A percentile compares a stretch with the other conserved stretches of the same genome.
Conservation (phyloP, 2,797 vertebrate species). For the Amphiprion clarkii region DNA sequence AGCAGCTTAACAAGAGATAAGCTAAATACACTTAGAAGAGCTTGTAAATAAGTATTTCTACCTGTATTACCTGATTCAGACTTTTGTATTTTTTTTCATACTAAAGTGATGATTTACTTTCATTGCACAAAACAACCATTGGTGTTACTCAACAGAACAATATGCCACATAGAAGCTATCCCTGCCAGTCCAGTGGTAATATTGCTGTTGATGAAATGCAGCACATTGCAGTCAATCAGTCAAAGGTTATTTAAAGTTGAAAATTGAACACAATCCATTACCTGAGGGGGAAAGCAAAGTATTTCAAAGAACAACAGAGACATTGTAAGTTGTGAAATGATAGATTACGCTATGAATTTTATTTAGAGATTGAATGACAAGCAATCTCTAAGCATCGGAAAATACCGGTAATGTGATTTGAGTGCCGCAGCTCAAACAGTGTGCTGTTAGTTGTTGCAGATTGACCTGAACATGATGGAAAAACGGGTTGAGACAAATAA, state of each 20-base stretch:
- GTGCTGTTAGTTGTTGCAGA: not conserved
- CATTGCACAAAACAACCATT: constrained; percentile 19
- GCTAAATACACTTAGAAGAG: constrained; percentile 46
- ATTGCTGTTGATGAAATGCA: not conserved
- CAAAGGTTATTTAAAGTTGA: constrained; percentile 54
- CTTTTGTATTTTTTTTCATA: not conserved
- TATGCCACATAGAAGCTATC: not conserved
- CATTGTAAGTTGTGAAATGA: constrained; percentile 41
- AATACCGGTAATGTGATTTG: constrained; percentile 4
- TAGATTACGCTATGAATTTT: constrained; percentile 39
- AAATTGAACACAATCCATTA: constrained; percentile 21
- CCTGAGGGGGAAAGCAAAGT: constrained; percentile 29
- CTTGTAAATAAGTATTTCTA: constrained; percentile 13
- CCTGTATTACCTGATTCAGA: not conserved
- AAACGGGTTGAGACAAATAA: not conserved
- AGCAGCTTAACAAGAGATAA: constrained; percentile 63
- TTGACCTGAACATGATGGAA: not conserved
- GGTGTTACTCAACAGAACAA: constrained; percentile 12
- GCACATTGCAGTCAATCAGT: constrained; percentile 21
- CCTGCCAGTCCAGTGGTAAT: constrained; percentile 8
- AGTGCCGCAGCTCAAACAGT: not conserved
- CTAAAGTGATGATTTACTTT: constrained; percentile 12
- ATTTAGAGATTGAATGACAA: constrained; percentile 33
- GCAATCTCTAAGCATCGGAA: constrained; percentile 4
- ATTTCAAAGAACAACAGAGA: constrained; percentile 49